A percentile compares a stretch with the other conserved stretches of the same genome.
Evolutionary conservation across 35 echinoderm and acorn worm genomes (phyloP).

Genomic region (Ophioderma brevispina): DNA sequence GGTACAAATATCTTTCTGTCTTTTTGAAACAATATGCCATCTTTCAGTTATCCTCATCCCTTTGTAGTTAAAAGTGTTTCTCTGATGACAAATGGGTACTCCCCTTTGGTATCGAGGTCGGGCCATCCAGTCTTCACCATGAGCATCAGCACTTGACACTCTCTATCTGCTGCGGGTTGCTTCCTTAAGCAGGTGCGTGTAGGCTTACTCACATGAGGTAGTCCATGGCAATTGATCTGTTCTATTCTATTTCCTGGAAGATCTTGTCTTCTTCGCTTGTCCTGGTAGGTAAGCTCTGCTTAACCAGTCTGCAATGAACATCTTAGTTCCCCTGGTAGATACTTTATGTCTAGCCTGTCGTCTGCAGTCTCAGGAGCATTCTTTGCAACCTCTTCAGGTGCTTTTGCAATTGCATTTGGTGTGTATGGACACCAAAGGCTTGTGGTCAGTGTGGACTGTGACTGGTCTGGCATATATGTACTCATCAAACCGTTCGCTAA

Average conservation of each 20-base stretch:
- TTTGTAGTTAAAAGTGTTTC: conserved; percentile 51
- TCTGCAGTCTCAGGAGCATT: conserved; percentile 61
- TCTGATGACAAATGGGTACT: neutral
- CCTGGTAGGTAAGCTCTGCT: conserved; percentile 53
- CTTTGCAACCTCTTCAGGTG: conserved; percentile 64
- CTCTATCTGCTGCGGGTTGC: conserved; percentile 41
- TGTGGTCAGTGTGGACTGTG: too few relatives aligned
- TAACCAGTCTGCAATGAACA: conserved; percentile 79
- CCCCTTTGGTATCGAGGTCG: conserved; percentile 11
- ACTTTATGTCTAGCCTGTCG: conserved; percentile 29
- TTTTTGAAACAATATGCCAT: conserved; percentile 39
- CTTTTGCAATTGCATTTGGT: conserved; percentile 11
- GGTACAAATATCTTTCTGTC: too few relatives aligned
- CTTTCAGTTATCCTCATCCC: conserved; percentile 41
- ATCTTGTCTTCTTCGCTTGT: neutral
- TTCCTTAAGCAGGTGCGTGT: conserved; percentile 9
- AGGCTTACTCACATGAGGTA: conserved; percentile 31
- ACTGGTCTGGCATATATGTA: conserved; percentile 61
- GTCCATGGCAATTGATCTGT: conserved; percentile 45
- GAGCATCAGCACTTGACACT: conserved; percentile 27
- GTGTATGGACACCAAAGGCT: conserved; percentile 50
- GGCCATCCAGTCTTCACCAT: conserved; percentile 63
- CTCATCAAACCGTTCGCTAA: conserved; percentile 49
- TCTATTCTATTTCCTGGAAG: conserved; percentile 34
- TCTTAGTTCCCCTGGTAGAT: conserved; percentile 56